Conservation (phyloP, 2,888 invertebrate species). For the Ennomos fuscantarius region DNA sequence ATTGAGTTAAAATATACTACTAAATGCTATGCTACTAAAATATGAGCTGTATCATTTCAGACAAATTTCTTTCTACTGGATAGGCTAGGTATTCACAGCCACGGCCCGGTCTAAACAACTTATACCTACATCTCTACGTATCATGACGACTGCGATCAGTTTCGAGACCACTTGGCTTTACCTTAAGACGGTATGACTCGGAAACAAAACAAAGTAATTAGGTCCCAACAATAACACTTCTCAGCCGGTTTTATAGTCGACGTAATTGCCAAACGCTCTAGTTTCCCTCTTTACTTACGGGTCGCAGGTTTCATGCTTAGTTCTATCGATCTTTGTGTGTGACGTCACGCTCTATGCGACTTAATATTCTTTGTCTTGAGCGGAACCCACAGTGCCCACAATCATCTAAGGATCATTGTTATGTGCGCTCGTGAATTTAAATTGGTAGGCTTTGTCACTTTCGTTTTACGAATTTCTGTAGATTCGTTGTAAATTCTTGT, state of each 20-base stretch:
- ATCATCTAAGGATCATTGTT: slow-evolving; percentile 13
- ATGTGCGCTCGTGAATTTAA: slow-evolving; percentile 12
- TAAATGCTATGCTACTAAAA: no score
- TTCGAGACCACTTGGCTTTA: slow-evolving; percentile 23
- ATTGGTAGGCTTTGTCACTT: slow-evolving; percentile 1
- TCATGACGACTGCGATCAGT: slow-evolving; percentile 13
- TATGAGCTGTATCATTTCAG: no score
- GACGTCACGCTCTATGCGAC: slow-evolving; percentile 25
- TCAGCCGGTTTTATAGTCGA: slow-evolving; percentile 37
- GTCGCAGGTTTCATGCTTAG: slow-evolving; percentile 36
- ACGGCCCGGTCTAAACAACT: no score
- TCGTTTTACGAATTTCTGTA: no score
- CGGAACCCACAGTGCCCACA: slow-evolving; percentile 16
- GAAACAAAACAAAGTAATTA: slow-evolving; percentile 43
- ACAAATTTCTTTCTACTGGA: no score
- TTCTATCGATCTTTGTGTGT: slow-evolving; percentile 35
- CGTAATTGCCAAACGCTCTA: slow-evolving; percentile 42
- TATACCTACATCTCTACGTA: no score
- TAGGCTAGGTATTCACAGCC: no score
- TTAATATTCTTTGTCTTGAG: slow-evolving; percentile 29
- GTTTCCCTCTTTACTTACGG: slow-evolving; percentile 39
- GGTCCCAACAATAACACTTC: slow-evolving; percentile 43
- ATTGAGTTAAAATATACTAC: no score
- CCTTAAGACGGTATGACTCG: slow-evolving; percentile 30
- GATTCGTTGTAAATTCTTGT: no score